A percentile compares a stretch with the other conserved stretches of the same genome.
These are phyloP conservation scores for Clarias fuscus DNA, from an alignment of 2,797 vertebrate species.

Conservation along the genomic window DNA sequence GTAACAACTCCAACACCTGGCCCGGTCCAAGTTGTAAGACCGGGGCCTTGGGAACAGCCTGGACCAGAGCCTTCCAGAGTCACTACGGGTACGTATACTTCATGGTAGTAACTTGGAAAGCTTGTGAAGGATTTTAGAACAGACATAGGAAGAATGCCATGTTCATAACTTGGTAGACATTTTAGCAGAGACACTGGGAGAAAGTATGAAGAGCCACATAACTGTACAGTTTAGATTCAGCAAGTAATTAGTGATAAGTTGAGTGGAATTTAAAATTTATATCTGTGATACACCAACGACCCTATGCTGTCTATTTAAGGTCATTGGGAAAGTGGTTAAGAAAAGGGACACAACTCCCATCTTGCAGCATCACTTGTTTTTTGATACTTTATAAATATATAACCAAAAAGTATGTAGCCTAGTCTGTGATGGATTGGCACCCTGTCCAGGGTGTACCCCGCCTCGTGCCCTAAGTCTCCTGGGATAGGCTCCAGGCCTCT, in stretches of 20 bases:
- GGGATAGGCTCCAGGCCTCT: no score
- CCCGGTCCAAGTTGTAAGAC: background rate
- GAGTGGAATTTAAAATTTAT: background rate
- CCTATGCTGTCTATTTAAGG: background rate
- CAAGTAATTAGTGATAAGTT: background rate
- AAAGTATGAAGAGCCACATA: background rate
- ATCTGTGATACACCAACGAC: background rate
- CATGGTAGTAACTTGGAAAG: background rate
- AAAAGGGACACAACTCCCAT: background rate
- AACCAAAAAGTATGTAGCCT: background rate
- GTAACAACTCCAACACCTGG: background rate
- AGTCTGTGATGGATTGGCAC: background rate
- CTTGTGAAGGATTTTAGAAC: constrained; percentile 15
- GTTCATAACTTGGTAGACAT: background rate
- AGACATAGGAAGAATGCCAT: background rate
- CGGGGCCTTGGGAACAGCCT: constrained; percentile 19
- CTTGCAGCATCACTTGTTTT: background rate
- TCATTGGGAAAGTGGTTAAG: background rate
- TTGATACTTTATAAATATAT: background rate
- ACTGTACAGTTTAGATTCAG: background rate
- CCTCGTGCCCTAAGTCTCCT: no score
- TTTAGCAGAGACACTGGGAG: background rate
- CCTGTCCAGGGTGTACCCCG: no score
- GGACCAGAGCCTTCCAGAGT: background rate
- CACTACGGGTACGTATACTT: constrained; percentile 59